A percentile compares a stretch with the other conserved stretches of the same genome.
Conservation (phyloP, 1,140 invertebrate species). For the Condylostylus longicornis region DNA sequence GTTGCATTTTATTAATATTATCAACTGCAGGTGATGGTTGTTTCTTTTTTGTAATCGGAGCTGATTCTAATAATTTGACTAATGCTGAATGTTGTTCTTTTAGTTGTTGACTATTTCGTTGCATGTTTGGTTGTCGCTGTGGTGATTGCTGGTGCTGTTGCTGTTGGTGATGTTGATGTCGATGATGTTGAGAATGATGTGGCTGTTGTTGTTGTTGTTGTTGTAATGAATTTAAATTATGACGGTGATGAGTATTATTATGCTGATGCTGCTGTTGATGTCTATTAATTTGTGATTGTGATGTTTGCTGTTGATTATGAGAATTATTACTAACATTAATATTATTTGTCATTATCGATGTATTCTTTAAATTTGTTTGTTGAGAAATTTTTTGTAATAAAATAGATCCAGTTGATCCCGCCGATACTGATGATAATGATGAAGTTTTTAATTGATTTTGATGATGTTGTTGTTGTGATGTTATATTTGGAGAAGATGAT, state of each 20-base stretch:
- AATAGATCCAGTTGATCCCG: too few relatives aligned
- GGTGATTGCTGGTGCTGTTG: constrained; percentile 10
- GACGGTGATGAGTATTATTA: too few relatives aligned
- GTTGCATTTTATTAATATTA: constrained; percentile 1
- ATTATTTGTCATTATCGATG: too few relatives aligned
- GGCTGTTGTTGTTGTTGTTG: constrained; percentile 8
- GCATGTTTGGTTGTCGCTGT: constrained; percentile 13
- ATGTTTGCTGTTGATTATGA: too few relatives aligned
- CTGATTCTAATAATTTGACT: constrained; percentile 29
- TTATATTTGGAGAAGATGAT: constrained; percentile 6
- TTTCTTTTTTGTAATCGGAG: constrained; percentile 17
- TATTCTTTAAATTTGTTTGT: too few relatives aligned
- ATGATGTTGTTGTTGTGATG: too few relatives aligned
- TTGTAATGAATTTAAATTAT: too few relatives aligned
- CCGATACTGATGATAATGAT: too few relatives aligned
- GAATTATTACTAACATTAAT: too few relatives aligned
- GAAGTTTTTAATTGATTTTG: too few relatives aligned
- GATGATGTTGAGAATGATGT: constrained; percentile 3
- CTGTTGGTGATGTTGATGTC: constrained; percentile 10
- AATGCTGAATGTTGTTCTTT: constrained; percentile 29
- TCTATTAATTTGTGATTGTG: too few relatives aligned
- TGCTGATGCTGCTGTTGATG: constrained; percentile 14
- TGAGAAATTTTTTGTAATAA: too few relatives aligned
- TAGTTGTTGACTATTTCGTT: constrained; percentile 23
- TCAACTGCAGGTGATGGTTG: not conserved